Conservation (phyloP, 2,113 vertebrate species). For the Microtus oregoni region DNA sequence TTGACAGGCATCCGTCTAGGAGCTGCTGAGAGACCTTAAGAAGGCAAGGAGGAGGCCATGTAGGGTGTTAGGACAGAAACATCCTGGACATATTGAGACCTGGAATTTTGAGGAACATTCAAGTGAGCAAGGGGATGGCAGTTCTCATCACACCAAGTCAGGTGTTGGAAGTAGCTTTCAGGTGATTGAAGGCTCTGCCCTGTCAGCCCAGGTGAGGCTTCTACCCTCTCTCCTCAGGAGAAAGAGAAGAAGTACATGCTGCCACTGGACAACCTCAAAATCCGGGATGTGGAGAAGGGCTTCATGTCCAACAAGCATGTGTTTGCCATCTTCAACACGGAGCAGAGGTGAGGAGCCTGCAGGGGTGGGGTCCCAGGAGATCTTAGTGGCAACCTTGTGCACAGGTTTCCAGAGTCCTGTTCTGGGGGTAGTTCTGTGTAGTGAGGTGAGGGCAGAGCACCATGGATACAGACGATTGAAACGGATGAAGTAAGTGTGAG, state of each 20-base stretch:
- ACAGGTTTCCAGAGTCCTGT: not conserved
- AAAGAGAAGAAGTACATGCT: conserved; percentile 99
- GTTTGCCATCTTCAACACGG: conserved; percentile 98
- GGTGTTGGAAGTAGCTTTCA: no score
- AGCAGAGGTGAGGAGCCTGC: conserved; percentile 91
- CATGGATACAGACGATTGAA: fast-evolving
- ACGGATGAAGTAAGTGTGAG: not conserved
- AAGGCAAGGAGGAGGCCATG: not conserved
- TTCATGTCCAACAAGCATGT: conserved; percentile 98
- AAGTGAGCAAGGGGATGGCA: no score
- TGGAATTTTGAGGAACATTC: not conserved
- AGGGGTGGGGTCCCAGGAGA: fast-evolving
- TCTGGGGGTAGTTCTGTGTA: no score
- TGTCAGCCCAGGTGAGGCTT: not conserved
- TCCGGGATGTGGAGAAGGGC: conserved; percentile 96
- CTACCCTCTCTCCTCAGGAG: conserved; percentile 85
- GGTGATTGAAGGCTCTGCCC: not conserved
- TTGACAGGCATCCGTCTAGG: not conserved
- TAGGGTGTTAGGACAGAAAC: no score
- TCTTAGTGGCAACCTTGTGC: not conserved
- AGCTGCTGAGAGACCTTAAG: not conserved
- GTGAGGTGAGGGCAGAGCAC: no score
- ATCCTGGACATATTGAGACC: not conserved
- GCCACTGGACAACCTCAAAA: conserved; percentile 96
- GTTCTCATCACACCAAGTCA: not conserved